Percentiles rank a stretch among this genome's conserved stretches.
These are phyloP conservation scores for Halcyon badia DNA, from an alignment of 2,797 vertebrate species.

Conservation along the genomic window DNA sequence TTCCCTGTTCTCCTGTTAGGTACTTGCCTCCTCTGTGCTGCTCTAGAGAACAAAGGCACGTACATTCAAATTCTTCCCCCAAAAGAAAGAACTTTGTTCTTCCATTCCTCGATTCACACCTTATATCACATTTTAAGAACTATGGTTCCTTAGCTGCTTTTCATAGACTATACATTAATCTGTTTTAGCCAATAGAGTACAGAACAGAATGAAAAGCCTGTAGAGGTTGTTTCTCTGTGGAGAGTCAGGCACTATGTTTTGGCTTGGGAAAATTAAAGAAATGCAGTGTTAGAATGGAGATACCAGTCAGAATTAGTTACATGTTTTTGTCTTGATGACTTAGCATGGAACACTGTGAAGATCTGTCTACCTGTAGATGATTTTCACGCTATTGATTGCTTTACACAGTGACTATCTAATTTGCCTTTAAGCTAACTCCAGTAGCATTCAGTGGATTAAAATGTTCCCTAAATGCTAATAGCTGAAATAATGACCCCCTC, in stretches of 20 bases:
- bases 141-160: background rate
- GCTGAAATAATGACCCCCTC: background rate
- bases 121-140: background rate
- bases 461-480: background rate
- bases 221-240: background rate
- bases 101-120: background rate
- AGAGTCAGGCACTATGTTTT: background rate
- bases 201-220: background rate
- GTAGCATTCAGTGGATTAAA: background rate
- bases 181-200: background rate
- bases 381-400: background rate
- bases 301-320: background rate
- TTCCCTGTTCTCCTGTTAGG: background rate
- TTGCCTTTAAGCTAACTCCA: background rate
- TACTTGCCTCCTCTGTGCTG: background rate
- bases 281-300: background rate
- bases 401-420: background rate
- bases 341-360: background rate
- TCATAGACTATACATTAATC: accelerated
- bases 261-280: background rate
- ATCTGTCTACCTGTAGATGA: background rate
- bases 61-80: background rate
- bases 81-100: background rate
- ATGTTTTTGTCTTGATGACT: background rate
- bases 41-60: background rate